Conservation (phyloP, 2,113 vertebrate species). For the Anoplopoma fimbria region DNA sequence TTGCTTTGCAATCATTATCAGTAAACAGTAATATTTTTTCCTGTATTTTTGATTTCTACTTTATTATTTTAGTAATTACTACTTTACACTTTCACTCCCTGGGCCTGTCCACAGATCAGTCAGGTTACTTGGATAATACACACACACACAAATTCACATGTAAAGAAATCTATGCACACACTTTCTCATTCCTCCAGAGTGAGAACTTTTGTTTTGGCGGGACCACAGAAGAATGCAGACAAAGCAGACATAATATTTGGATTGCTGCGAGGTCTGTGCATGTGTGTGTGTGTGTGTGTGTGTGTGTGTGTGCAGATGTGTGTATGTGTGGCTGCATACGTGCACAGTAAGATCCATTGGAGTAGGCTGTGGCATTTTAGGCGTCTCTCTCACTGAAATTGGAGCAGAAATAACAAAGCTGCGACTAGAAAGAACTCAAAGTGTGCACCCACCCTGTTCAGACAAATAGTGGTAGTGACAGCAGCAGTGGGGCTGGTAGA, state of each 20-base stretch:
- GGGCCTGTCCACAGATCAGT: slow-evolving; percentile 47
- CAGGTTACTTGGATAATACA: slow-evolving; percentile 50
- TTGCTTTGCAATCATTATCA: slow-evolving; percentile 2
- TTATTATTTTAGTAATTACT: not conserved
- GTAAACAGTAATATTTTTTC: not conserved
- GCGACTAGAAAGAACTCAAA: slow-evolving; percentile 56
- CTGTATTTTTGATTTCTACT: not conserved
- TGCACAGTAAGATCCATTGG: slow-evolving; percentile 67
- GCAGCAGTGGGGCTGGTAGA: slow-evolving; percentile 46
- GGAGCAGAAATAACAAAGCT: slow-evolving; percentile 76
- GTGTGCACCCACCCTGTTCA: slow-evolving; percentile 53
- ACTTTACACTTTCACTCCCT: slow-evolving; percentile 57
- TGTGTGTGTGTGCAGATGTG: slow-evolving; percentile 34
- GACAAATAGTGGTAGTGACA: slow-evolving; percentile 61
- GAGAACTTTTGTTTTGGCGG: slow-evolving; percentile 86
- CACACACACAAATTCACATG: slow-evolving; percentile 21
- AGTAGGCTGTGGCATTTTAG: slow-evolving; percentile 72
- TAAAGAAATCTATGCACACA: slow-evolving; percentile 45
- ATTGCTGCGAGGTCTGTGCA: slow-evolving; percentile 79
- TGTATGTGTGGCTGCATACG: not conserved
- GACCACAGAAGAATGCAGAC: slow-evolving; percentile 82
- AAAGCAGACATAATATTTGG: slow-evolving; percentile 89
- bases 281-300: slow-evolving; percentile 44
- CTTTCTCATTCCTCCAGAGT: slow-evolving; percentile 72
- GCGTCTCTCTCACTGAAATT: slow-evolving; percentile 72